phyloP scores from a whole-genome alignment of 2,113 vertebrate species.

The Anarhynchus alexandrinus region DNA sequence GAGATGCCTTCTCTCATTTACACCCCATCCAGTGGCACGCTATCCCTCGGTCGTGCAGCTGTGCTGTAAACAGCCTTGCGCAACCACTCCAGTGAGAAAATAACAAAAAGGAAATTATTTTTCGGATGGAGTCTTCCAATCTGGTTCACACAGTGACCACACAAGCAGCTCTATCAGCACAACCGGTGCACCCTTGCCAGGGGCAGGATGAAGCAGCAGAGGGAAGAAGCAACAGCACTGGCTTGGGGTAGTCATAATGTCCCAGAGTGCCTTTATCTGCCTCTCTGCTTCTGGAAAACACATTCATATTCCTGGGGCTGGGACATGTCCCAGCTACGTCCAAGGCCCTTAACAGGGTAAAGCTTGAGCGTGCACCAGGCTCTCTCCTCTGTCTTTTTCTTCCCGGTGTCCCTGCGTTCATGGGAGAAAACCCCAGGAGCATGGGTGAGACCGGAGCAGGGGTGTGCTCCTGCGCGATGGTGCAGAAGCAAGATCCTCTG shows the following conservation, averaged over 20 bases:
- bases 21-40: background rate
- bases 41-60: background rate
- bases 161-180: background rate
- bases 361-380: background rate
- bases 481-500: background rate
- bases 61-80: background rate
- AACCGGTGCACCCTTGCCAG: background rate
- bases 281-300: background rate
- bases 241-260: background rate
- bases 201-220: background rate
- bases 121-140: background rate
- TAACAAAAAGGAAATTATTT: background rate
- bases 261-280: background rate
- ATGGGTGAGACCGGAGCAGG: background rate
- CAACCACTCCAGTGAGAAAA: background rate
- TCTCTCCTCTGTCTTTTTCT: background rate
- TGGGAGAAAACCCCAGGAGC: background rate
- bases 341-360: background rate
- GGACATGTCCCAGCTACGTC: background rate
- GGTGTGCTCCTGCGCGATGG: background rate
- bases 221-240: background rate
- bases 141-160: background rate
- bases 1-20: slow-evolving; percentile 1
- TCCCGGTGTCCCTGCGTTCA: background rate
- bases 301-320: background rate